Evolutionary conservation across 1,140 invertebrate genomes (phyloP), one percentile per base, ranked within the genome.

Genomic region (Teleopsis dalmanni): DNA sequence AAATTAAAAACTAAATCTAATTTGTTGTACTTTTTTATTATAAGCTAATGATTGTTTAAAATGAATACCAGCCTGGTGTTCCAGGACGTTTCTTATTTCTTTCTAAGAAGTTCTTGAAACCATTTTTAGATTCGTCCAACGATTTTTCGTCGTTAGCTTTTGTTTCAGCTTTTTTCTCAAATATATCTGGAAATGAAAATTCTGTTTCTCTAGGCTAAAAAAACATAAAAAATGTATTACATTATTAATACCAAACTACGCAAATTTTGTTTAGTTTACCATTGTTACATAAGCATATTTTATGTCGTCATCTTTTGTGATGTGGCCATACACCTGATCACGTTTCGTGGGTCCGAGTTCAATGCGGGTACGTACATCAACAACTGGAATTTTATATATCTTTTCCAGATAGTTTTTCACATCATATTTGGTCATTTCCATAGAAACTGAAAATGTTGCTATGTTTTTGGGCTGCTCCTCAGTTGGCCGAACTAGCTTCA

Each of bases 391-490:
- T 53, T 91, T 84, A 58, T 97, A 98, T 55, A 98, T 95, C 72
- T 96, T 95, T 66, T 94, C 84, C 46, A 98, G 73, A 73, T 98
- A 97, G 74, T 94, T 93, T 69, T 83, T 85, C 0, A 97, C 77
- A 72, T 98, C 94, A 53, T 76, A 60, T 71, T 78, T 83, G 11
- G 88, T 94, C 90, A 94, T 93, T 75, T 90, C 82, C 70, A 87
- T 84, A 5, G 92, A 92, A 54, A 88, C 86, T 35, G 83, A 74
- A 74, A 96, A 96, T 37, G 83, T 76, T 1, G 92, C 85, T 34
- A 86, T 62, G 76, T 95, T 91, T 34, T 78, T 72, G 29, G 80
- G 77, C 43, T 85, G 83, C 18, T 78, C 73, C 29, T 77, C 59
- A 5, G 66, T 56, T 4, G 85, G 81, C 41, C 79, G 76, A 2